Conservation (phyloP, 2,888 invertebrate genomes). For the Tricholauxania praeusta region DNA sequence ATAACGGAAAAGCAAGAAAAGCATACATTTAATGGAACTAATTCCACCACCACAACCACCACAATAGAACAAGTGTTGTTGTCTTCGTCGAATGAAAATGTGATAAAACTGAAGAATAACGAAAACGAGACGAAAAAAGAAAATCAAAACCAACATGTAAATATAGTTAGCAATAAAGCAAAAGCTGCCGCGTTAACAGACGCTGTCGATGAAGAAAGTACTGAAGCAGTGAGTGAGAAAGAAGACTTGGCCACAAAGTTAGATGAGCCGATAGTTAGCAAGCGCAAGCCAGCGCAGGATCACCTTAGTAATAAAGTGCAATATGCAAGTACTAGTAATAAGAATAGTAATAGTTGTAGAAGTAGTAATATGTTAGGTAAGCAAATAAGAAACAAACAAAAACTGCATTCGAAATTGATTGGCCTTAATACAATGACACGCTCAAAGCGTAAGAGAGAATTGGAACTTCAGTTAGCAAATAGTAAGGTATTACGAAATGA, state of each 20-base stretch:
- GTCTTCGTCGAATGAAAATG: slow-evolving; percentile 9
- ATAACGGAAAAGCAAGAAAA: neutral
- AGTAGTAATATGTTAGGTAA: slow-evolving; percentile 7
- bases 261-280: slow-evolving; percentile 22
- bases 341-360: slow-evolving; percentile 21
- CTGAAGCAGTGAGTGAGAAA: slow-evolving; percentile 33
- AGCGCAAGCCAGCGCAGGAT: neutral
- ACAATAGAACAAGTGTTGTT: neutral
- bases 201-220: neutral
- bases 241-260: slow-evolving; percentile 11
- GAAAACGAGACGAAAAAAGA: slow-evolving; percentile 6
- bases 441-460: slow-evolving; percentile 64
- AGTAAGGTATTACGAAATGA: slow-evolving; percentile 66
- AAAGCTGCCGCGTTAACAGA: neutral
- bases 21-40: slow-evolving; percentile 8
- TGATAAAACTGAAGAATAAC: slow-evolving; percentile 22
- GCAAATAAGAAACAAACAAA: slow-evolving; percentile 34
- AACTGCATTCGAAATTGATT: slow-evolving; percentile 44
- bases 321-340: slow-evolving; percentile 39
- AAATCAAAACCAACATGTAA: slow-evolving; percentile 1
- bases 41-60: neutral
- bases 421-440: slow-evolving; percentile 67
- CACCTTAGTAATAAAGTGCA: slow-evolving; percentile 42
- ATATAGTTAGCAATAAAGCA: slow-evolving; percentile 17
- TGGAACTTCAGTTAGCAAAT: slow-evolving; percentile 65